Conservation (phyloP, 2,888 invertebrate genomes). For the Synanthedon vespiformis region DNA sequence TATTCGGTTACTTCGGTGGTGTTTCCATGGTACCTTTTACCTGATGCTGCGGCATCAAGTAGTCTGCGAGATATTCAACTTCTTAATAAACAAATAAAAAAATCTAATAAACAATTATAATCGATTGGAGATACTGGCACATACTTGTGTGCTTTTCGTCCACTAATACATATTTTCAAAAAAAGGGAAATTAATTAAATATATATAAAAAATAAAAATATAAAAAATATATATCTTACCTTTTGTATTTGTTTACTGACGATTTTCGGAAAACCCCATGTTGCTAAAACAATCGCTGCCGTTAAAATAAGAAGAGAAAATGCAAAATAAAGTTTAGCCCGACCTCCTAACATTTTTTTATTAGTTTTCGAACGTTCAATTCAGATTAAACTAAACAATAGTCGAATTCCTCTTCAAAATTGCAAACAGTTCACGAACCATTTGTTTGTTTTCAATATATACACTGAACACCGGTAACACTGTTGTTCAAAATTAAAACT, state of each 20-base stretch:
- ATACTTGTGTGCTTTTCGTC: no score
- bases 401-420: neutral
- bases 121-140: no score
- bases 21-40: no score
- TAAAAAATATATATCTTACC: slow-evolving; percentile 29
- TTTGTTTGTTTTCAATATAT: neutral
- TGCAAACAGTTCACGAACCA: neutral
- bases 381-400: no score
- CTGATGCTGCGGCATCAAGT: no score
- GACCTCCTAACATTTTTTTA: slow-evolving; percentile 42
- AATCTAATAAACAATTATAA: no score
- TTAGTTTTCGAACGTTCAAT: neutral
- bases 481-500: neutral
- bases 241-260: slow-evolving; percentile 53
- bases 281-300: slow-evolving; percentile 45
- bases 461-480: neutral
- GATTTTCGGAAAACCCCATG: slow-evolving; percentile 64
- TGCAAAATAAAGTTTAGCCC: slow-evolving; percentile 35
- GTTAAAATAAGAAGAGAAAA: slow-evolving; percentile 41
- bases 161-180: no score
- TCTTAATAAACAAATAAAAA: no score
- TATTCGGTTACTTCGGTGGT: no score
- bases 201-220: neutral
- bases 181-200: no score
- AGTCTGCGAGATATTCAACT: no score